A percentile compares a stretch with the other conserved stretches of the same genome.
phyloP scores from a whole-genome alignment of 2,113 vertebrate genomes.

The Raja brachyura region DNA sequence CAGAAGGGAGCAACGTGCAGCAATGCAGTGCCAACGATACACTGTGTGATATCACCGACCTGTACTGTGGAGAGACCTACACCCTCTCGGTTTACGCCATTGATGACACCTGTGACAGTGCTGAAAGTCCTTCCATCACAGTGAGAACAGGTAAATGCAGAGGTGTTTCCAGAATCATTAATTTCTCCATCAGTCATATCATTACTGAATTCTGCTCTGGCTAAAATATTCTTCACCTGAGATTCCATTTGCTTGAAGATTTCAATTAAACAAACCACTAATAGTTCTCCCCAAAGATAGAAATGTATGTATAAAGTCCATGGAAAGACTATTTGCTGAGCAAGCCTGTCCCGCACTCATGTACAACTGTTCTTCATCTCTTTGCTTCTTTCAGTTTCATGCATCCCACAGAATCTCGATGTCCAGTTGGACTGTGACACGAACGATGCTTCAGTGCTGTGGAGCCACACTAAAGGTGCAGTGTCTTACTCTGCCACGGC shows the following conservation, averaged over 20 bases:
- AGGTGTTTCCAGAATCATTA: neutral
- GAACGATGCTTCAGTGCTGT: constrained; percentile 45
- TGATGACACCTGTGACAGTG: constrained; percentile 46
- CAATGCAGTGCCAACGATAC: constrained; percentile 46
- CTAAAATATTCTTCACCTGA: neutral
- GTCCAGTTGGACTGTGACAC: constrained; percentile 43
- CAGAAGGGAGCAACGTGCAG: constrained; percentile 39
- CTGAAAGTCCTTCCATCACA: constrained; percentile 40
- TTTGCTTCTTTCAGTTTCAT: constrained; percentile 52
- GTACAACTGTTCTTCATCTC: neutral
- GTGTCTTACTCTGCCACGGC: constrained; percentile 48
- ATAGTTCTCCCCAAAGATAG: too few relatives aligned
- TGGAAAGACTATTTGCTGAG: too few relatives aligned
- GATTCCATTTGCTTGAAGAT: neutral
- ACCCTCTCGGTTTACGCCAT: constrained; percentile 49
- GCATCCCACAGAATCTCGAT: constrained; percentile 51
- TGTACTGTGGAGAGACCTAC: constrained; percentile 59
- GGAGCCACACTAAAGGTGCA: constrained; percentile 52
- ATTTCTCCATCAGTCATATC: neutral
- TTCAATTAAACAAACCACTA: neutral
- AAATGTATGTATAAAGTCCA: too few relatives aligned
- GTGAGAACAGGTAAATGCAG: constrained; percentile 57
- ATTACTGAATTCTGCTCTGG: neutral
- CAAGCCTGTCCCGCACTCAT: too few relatives aligned
- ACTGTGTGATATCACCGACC: constrained; percentile 46